Evolutionary conservation across 2,888 invertebrate species (phyloP).

Genomic region (Marasmarcha lunaedactyla): DNA sequence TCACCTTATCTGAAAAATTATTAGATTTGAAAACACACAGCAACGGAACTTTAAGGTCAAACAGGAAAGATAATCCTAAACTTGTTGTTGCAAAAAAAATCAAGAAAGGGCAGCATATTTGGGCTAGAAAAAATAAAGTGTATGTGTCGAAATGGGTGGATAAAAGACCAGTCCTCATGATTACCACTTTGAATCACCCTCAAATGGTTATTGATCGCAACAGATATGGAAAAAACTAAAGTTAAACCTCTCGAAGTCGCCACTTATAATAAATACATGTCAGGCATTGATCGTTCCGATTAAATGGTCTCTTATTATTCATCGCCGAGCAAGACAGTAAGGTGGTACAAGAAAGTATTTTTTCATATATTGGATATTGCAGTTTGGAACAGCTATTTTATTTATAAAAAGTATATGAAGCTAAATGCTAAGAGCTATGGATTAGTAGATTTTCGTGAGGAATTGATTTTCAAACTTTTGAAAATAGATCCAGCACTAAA

Average conservation of each 20-base stretch:
- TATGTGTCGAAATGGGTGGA: constrained; percentile 12
- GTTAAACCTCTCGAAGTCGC: constrained; percentile 12
- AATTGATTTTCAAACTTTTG: neutral
- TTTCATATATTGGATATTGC: constrained; percentile 7
- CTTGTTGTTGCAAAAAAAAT: constrained; percentile 7
- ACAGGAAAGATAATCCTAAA: constrained; percentile 13
- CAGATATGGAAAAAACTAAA: constrained; percentile 5
- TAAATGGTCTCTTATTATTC: constrained; percentile 16
- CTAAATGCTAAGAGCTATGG: constrained; percentile 1
- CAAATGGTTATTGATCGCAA: constrained; percentile 3
- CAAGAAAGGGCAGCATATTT: constrained; percentile 10
- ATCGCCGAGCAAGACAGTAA: constrained; percentile 9
- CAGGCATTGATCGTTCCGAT: constrained; percentile 13
- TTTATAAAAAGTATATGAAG: neutral
- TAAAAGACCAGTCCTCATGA: constrained; percentile 9
- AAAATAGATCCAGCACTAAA: neutral
- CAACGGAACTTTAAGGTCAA: constrained; percentile 10
- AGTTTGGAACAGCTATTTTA: constrained; percentile 7
- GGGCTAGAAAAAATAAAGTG: constrained; percentile 7
- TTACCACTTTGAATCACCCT: constrained; percentile 9
- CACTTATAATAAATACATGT: constrained; percentile 13
- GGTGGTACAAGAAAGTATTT: constrained; percentile 13
- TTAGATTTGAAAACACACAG: constrained; percentile 8
- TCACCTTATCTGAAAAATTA: constrained; percentile 9
- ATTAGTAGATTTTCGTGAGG: neutral